Conservation (phyloP, 1,140 invertebrate genomes). For the Meloidogyne exigua region DNA sequence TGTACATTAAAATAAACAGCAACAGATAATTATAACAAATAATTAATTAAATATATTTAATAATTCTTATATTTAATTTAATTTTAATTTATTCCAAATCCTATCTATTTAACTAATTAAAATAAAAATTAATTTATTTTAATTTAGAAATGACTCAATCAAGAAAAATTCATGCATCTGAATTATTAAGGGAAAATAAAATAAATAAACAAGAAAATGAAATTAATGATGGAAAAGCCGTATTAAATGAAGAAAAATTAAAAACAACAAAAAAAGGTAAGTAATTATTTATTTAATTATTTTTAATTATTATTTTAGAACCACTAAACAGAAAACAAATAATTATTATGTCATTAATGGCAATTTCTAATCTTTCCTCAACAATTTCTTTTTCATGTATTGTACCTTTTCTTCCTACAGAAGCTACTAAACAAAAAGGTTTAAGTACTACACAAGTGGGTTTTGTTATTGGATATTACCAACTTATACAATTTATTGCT, state of each 20-base stretch:
- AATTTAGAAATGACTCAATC: background rate
- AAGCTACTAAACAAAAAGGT: constrained; percentile 15
- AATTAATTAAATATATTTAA: no score
- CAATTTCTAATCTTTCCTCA: constrained; percentile 6
- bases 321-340: background rate
- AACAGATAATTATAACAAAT: background rate
- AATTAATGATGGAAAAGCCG: no score
- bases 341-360: background rate
- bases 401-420: constrained; percentile 20
- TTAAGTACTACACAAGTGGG: constrained; percentile 20
- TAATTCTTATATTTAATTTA: no score
- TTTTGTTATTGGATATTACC: constrained; percentile 13
- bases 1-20: background rate
- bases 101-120: no score
- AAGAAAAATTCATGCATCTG: background rate
- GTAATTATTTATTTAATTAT: no score
- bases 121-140: no score
- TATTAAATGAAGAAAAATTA: no score
- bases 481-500: constrained; percentile 6
- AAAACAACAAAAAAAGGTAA: no score
- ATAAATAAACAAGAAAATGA: no score
- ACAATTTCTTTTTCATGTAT: constrained; percentile 13
- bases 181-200: background rate
- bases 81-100: no score
- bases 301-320: background rate